phyloP scores from a whole-genome alignment of 2,797 vertebrate genomes.

The Myripristis jacobus region DNA sequence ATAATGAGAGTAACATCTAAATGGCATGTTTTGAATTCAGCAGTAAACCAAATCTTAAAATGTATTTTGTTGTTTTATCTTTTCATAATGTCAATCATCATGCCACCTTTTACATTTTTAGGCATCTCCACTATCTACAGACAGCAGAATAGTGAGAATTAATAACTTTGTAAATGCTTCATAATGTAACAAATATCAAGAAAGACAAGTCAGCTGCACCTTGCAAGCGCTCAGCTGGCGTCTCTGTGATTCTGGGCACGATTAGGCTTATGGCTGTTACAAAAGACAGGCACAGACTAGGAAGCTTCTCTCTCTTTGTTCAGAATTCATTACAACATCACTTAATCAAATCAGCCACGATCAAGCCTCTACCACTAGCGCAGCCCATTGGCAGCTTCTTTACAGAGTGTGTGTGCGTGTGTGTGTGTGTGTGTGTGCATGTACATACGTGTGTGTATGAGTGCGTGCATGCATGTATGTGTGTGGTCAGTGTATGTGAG shows the following conservation, averaged over 20 bases:
- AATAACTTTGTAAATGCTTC: not conserved
- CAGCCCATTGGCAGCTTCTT: conserved; percentile 52
- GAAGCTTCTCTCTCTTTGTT: conserved; percentile 8
- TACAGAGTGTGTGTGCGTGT: conserved; percentile 5
- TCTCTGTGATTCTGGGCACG: conserved; percentile 13
- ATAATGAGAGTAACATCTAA: not conserved
- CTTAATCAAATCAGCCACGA: conserved; percentile 36
- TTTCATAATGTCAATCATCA: not conserved
- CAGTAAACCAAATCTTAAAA: conserved; percentile 17
- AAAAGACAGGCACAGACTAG: conserved; percentile 2
- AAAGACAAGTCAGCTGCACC: not conserved
- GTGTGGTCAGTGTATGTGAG: not conserved
- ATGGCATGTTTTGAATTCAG: conserved; percentile 18
- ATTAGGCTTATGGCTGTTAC: conserved; percentile 16
- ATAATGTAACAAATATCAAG: not conserved
- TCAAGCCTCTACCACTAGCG: conserved; percentile 31
- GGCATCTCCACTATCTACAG: conserved; percentile 19
- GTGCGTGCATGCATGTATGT: conserved; percentile 1
- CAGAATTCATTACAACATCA: conserved; percentile 20
- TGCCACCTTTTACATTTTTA: conserved; percentile 13
- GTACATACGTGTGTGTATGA: conserved; percentile 4
- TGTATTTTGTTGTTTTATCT: conserved; percentile 17
- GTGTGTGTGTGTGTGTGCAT: not conserved
- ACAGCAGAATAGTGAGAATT: not conserved
- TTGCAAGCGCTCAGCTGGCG: conserved; percentile 13